Conservation (phyloP, 2,888 invertebrate genomes). For the Aphrophora alni region DNA sequence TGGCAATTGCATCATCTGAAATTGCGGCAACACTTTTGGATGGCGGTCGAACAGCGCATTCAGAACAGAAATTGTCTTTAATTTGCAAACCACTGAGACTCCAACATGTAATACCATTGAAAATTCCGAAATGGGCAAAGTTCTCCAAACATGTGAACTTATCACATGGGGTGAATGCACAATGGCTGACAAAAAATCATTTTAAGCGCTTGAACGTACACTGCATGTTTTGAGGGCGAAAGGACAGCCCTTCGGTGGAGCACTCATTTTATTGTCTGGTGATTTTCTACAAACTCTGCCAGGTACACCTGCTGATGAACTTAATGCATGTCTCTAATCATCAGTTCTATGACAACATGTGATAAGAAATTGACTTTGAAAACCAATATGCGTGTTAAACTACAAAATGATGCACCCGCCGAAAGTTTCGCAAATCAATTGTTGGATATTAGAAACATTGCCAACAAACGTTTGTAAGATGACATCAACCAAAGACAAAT, state of each 20-base stretch:
- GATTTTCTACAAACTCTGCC: constrained; percentile 53
- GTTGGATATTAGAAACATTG: constrained; percentile 44
- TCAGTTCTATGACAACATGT: constrained; percentile 45
- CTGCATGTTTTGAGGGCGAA: constrained; percentile 47
- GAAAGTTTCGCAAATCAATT: constrained; percentile 41
- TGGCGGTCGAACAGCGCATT: constrained; percentile 54
- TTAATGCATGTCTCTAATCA: constrained; percentile 54
- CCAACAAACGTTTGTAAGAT: constrained; percentile 43
- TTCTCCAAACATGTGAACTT: constrained; percentile 51
- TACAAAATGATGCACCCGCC: constrained; percentile 41
- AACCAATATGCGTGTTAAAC: constrained; percentile 44
- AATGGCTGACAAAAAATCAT: constrained; percentile 55
- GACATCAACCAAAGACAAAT: not conserved
- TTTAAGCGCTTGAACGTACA: constrained; percentile 54
- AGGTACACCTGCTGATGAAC: constrained; percentile 58
- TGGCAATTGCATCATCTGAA: constrained; percentile 57
- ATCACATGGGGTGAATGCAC: constrained; percentile 58
- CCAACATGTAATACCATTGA: constrained; percentile 54
- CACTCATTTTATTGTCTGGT: constrained; percentile 49
- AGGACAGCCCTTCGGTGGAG: constrained; percentile 46
- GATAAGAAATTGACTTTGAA: constrained; percentile 37
- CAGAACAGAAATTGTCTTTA: constrained; percentile 53
- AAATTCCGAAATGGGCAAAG: constrained; percentile 49
- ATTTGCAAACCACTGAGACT: constrained; percentile 49
- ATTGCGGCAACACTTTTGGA: constrained; percentile 58